Evolutionary conservation across 2,113 vertebrate genomes (phyloP).

Genomic region (Aptenodytes patagonicus): DNA sequence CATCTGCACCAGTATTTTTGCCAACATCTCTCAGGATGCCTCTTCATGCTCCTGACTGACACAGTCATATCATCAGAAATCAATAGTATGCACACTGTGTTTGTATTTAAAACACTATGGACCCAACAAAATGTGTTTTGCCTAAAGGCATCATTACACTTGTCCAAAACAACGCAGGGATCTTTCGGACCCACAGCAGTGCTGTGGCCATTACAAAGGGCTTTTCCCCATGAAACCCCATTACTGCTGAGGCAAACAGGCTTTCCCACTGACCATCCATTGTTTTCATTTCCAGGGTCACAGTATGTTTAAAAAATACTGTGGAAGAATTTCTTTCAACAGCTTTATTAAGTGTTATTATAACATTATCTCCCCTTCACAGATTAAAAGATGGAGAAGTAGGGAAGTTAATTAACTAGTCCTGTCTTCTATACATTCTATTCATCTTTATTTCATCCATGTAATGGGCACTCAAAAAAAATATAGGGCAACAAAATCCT

Average conservation of each 20-base stretch:
- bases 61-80: neutral
- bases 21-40: neutral
- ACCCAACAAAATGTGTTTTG: neutral
- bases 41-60: neutral
- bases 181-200: neutral
- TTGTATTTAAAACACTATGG: neutral
- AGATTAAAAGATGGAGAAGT: neutral
- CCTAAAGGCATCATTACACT: neutral
- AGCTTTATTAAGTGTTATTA: neutral
- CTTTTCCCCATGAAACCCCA: neutral
- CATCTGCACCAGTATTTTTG: neutral
- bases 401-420: neutral
- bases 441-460: neutral
- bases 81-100: neutral
- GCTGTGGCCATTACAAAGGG: neutral
- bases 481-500: neutral
- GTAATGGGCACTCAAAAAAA: neutral
- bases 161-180: neutral
- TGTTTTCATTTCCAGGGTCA: neutral
- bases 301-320: neutral
- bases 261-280: neutral
- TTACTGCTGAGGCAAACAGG: neutral
- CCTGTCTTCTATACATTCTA: neutral
- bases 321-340: neutral
- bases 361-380: neutral